Base-by-base conservation (phyloP, 2,113 vertebrate species). In the Tautogolabrus adspersus region DNA sequence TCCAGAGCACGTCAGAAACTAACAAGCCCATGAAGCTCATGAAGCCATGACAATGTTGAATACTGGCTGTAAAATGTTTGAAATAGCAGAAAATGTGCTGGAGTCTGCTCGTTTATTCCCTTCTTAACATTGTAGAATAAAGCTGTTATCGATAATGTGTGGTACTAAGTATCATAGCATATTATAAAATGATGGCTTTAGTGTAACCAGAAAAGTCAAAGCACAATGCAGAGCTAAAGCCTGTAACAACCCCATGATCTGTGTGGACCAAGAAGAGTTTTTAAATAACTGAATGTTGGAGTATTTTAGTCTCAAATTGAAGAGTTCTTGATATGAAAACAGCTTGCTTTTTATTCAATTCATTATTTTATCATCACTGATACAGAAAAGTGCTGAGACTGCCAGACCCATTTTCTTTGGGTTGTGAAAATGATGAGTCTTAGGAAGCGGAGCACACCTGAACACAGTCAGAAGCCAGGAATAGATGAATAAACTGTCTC, bases 401-500 rank as follows among this genome's bases (percentile, higher is more conserved):
- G 19, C 49, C 18, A 21, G 19, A 3, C 49, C 49, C n/a, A 1
- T 52, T 52, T 49, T 49, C 47, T 18, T 0, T 19, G 16, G 7
- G 47, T 18, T 49, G 47, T 49, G 47, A 49, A 52, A 21, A 13
- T 52, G 49, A 52, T 52, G 49, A 52, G 49, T 52, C 49, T 52
- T 7, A 21, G 49, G 19, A 52, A 52, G 49, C 19, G n/a, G 49
- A n/a, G 49, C 49, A 52, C 49, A 52, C 49, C 49, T 52, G 49
- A 52, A n/a, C 49, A 52, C 49, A 10, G 49, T 21, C 49, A 52
- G 49, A 10, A n/a, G 7, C 49, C 49, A 52, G 49, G 49, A 52
- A 52, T 52, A 52, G 49, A 52, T 52, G 19, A 52, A 52, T 52
- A 21, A n/a, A 52, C n/a, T n/a, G 49, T 52, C 49, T 52, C 49